A percentile compares a stretch with the other conserved stretches of the same genome.
phyloP scores from a whole-genome alignment of 1,140 invertebrate species.

The Bombus waltoni region DNA sequence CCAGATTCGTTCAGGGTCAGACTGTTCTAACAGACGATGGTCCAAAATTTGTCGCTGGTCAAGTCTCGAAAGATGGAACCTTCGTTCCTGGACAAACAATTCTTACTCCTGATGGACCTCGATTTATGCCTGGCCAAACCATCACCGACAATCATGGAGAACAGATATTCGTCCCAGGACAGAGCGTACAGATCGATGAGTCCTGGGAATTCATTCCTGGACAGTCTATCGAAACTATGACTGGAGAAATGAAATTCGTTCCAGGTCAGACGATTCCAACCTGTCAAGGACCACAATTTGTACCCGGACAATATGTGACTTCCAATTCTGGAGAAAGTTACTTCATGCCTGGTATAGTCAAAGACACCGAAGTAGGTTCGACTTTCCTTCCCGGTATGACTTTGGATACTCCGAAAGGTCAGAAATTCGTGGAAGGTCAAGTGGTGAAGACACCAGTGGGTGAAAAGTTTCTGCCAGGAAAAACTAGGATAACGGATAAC shows the following conservation, averaged over 20 bases:
- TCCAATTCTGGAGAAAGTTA: slow-evolving; percentile 83
- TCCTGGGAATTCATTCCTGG: slow-evolving; percentile 83
- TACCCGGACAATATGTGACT: slow-evolving; percentile 86
- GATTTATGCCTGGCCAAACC: slow-evolving; percentile 85
- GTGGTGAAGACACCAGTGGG: slow-evolving; percentile 84
- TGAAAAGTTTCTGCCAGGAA: slow-evolving; percentile 85
- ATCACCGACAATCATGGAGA: slow-evolving; percentile 82
- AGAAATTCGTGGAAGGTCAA: slow-evolving; percentile 88
- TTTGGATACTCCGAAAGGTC: slow-evolving; percentile 85
- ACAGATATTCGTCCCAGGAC: slow-evolving; percentile 83
- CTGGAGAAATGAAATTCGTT: slow-evolving; percentile 83
- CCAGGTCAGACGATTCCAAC: slow-evolving; percentile 85
- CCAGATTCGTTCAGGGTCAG: slow-evolving; percentile 86
- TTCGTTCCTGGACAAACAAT: slow-evolving; percentile 89
- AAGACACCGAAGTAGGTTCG: slow-evolving; percentile 69
- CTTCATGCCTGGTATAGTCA: slow-evolving; percentile 86
- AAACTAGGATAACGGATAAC: slow-evolving; percentile 81
- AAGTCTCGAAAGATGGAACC: slow-evolving; percentile 82
- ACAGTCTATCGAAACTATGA: slow-evolving; percentile 77
- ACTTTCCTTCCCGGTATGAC: slow-evolving; percentile 87
- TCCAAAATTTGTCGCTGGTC: slow-evolving; percentile 87
- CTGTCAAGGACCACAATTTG: slow-evolving; percentile 84
- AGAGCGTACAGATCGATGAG: slow-evolving; percentile 75
- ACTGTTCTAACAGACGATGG: slow-evolving; percentile 86
- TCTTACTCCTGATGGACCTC: slow-evolving; percentile 82